A percentile compares a stretch with the other conserved stretches of the same genome.
phyloP scores from a whole-genome alignment of 1,140 invertebrate genomes.

The Pseudomyrmex dendroicus region DNA sequence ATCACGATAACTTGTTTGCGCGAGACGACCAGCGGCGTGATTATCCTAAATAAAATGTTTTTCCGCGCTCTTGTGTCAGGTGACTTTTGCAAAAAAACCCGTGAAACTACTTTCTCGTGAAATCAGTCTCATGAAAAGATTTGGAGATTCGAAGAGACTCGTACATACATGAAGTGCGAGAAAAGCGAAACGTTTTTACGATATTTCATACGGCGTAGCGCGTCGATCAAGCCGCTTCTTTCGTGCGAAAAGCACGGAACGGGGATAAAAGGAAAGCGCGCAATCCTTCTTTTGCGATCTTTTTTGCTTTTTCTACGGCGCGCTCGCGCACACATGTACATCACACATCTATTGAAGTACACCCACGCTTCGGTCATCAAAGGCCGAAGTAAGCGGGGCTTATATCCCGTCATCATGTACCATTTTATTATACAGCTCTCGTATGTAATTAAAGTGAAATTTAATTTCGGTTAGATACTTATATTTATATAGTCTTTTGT shows the following conservation, averaged over 20 bases:
- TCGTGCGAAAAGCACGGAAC: not conserved
- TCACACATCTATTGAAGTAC: not conserved
- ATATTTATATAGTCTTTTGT: too few relatives aligned
- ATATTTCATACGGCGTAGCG: not conserved
- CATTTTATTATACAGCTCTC: not conserved
- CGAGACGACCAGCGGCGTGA: too few relatives aligned
- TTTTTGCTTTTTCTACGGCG: not conserved
- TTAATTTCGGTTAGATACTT: too few relatives aligned
- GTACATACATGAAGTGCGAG: not conserved
- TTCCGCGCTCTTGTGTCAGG: not conserved
- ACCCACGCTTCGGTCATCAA: not conserved
- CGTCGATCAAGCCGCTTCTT: not conserved
- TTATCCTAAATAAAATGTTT: not conserved
- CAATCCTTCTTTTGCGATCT: not conserved
- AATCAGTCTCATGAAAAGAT: not conserved
- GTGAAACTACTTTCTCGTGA: not conserved
- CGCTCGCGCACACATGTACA: not conserved
- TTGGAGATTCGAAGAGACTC: not conserved
- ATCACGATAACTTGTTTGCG: not conserved
- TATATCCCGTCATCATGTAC: not conserved
- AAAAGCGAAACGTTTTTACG: not conserved
- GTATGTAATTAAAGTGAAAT: constrained; percentile 6
- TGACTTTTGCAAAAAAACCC: not conserved
- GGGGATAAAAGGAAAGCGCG: not conserved
- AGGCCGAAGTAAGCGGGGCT: not conserved